Evolutionary conservation across 2,113 vertebrate species (phyloP), one percentile per base, ranked within the genome.

Genomic region (Geococcyx californianus): DNA sequence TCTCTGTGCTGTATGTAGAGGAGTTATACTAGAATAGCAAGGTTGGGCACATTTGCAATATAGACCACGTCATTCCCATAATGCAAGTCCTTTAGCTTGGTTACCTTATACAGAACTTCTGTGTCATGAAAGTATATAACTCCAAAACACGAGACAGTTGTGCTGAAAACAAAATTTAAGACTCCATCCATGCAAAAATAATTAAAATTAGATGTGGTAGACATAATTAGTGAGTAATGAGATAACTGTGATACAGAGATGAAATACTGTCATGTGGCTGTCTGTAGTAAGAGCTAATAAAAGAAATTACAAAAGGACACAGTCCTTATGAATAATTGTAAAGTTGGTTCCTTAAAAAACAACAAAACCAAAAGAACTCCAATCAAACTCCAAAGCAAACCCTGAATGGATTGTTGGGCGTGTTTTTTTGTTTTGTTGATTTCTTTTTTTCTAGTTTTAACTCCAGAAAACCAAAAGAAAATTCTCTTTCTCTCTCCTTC

Each of bases 291-390:
- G 13, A 86, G 12, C 17, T 93, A 26, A 81, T 20, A 68, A 58
- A 76, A 54, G 3, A 29, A 62, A 51, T 66, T 69, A 60, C 7
- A 13, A 56, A 72, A 52, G 6, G 25, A 89, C 87, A 69, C 31
- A n/a, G 7, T n/a, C 8, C 9, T 68, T 42, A 19, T 52, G 20
- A 72, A 82, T 42, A 63, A 33, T 2, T 1, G 1, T n/a, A 26
- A 83, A 38, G 7, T 38, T 84, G 51, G 59, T 81, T 87, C 3
- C 19, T 28, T 44, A 69, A 80, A 82, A 78, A 74, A 3, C 17
- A 56, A 73, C n/a, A 1, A 58, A 23, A 13, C 36, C 1, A 52
- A 23, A 12, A 55, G 0, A 0, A 1, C 31, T 55, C 4, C 5
- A 45, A n/a, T 1, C 2, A 63, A 51, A n/a, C 7, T 2, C 6